Percentiles rank a stretch among this genome's conserved stretches.
These are phyloP conservation scores for Chironomus tepperi DNA, from an alignment of 1,140 invertebrate species.

Conservation along the genomic window DNA sequence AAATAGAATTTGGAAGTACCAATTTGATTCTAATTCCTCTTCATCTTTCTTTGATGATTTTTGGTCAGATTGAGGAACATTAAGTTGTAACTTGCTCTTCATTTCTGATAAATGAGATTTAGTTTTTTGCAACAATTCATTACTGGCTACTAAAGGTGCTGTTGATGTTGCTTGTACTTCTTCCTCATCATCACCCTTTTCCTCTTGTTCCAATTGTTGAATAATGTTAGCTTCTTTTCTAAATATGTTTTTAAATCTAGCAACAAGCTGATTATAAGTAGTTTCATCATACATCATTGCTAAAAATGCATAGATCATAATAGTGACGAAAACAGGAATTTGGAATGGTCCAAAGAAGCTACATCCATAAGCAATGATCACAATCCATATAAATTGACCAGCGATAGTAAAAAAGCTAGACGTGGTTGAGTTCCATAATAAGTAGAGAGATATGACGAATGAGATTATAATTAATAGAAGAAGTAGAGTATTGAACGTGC, in stretches of 20 bases:
- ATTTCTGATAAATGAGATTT: constrained; percentile 16
- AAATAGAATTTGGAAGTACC: constrained; percentile 36
- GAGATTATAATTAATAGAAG: constrained; percentile 23
- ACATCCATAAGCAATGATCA: constrained; percentile 48
- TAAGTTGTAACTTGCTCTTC: constrained; percentile 24
- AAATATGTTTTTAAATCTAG: constrained; percentile 32
- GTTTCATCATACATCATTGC: constrained; percentile 47
- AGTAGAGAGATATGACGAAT: constrained; percentile 44
- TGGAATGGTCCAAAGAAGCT: constrained; percentile 47
- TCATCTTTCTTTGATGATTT: background rate
- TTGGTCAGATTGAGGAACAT: background rate
- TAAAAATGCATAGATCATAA: constrained; percentile 39
- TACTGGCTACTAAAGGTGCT: background rate
- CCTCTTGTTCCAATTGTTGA: constrained; percentile 28
- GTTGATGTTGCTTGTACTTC: background rate
- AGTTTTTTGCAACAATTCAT: background rate
- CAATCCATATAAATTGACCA: constrained; percentile 49
- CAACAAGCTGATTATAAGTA: constrained; percentile 34
- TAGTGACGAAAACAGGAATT: constrained; percentile 44
- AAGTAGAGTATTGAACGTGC: constrained; percentile 27
- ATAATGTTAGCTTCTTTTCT: constrained; percentile 29
- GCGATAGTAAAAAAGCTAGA: constrained; percentile 44
- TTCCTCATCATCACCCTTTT: background rate
- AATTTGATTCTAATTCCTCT: constrained; percentile 28
- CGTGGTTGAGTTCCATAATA: constrained; percentile 49